Evolutionary conservation across 1,140 invertebrate species (phyloP), one percentile per base, ranked within the genome.

Genomic region (Calephelis nemesis): DNA sequence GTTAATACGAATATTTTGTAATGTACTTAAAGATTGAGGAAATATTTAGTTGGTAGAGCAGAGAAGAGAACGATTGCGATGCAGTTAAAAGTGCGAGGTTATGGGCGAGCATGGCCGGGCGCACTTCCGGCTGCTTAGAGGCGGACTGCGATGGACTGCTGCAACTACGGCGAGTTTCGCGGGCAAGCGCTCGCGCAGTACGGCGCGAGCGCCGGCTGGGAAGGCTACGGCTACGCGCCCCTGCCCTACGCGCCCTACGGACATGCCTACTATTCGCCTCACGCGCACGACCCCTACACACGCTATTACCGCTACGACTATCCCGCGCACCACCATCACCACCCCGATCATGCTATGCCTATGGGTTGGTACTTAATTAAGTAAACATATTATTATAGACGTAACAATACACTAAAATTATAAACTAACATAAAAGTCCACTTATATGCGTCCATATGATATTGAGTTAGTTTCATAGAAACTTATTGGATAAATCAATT

Each of bases 291-390:
- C 65, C 84, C 85, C 65, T 88, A 88, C 79, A 82, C 82, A 69
- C 85, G 85, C 72, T 88, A 88, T 80, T 88, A 87, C 73, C 85
- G 88, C 79, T 88, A 86, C 79, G 84, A 88, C 70, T 90, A 90
- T 70, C 85, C 81, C 65, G 67, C 76, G 70, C 84, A 85, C 73
- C 83, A 85, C 66, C 65, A 80, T 76, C 85, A 85, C 72, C 84
- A 88, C 64, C 74, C 74, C 73, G 88, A 91, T 48, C 88, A 89
- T 85, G 83, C 78, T 63, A 81, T 87, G 80, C 78, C 85, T 49
- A 84, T 86, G 85, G 88, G 88, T 91, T 74, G 76, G 88, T 91
- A 89, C 76, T 45, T 13, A 19, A 47, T 12, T 60, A 19, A 47
- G 12, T 60, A 12, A 49, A 40, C 8, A 40, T 39, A 60, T 10